phyloP scores from a whole-genome alignment of 2,888 invertebrate species.

The Cerceris rybyensis region DNA sequence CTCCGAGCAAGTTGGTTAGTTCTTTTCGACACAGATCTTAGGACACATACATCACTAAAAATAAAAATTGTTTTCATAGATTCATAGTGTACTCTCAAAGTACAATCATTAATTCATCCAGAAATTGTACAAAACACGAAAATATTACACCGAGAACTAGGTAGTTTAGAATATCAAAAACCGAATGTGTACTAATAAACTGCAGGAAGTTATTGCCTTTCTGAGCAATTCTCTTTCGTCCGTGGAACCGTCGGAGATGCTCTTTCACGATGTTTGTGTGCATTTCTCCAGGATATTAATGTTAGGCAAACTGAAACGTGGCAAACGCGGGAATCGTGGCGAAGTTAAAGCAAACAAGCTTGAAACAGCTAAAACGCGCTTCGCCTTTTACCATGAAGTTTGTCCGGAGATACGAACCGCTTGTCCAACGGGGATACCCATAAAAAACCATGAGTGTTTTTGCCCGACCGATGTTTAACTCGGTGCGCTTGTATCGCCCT shows the following conservation, averaged over 20 bases:
- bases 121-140: no score
- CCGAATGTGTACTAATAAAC: conserved; percentile 20
- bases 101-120: no score
- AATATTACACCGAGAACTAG: background rate
- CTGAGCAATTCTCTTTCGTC: conserved; percentile 24
- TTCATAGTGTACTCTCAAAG: no score
- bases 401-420: conserved; percentile 21
- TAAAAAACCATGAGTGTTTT: conserved; percentile 31
- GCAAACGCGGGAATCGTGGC: conserved; percentile 26
- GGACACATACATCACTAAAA: no score
- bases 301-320: conserved; percentile 48
- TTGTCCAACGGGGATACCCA: conserved; percentile 29
- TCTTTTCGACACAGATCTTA: no score
- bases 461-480: conserved; percentile 11
- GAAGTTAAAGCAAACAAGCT: conserved; percentile 50
- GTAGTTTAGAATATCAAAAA: background rate
- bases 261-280: conserved; percentile 26
- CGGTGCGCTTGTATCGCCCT: conserved; percentile 4
- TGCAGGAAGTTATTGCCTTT: conserved; percentile 29
- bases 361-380: conserved; percentile 39
- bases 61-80: no score
- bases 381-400: conserved; percentile 33
- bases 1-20: no score
- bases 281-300: conserved; percentile 51
- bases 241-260: conserved; percentile 22